Percentiles rank a stretch among this genome's conserved stretches.
phyloP scores from a whole-genome alignment of 2,113 vertebrate genomes.

The Ailuropoda melanoleuca region DNA sequence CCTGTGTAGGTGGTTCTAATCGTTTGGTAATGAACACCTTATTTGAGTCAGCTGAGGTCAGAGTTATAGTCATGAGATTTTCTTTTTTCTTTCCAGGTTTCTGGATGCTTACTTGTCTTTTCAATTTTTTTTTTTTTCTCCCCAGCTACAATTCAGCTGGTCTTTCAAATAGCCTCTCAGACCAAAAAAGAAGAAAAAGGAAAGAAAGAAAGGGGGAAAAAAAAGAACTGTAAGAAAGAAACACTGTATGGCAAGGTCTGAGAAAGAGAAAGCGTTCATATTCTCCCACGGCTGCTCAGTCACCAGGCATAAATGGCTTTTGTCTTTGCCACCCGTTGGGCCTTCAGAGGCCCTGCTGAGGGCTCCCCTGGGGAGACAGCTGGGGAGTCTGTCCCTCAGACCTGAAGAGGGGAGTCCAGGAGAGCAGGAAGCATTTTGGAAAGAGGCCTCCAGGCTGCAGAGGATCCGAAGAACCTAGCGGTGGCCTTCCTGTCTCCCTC shows the following conservation, averaged over 20 bases:
- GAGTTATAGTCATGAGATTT: conserved; percentile 62
- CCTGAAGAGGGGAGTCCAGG: rapidly evolving
- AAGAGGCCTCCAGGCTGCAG: neutral
- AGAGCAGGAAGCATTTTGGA: rapidly evolving
- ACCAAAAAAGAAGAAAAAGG: neutral
- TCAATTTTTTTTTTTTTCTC: neutral
- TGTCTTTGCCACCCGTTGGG: neutral
- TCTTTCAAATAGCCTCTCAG: conserved; percentile 42
- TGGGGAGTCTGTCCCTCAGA: no score
- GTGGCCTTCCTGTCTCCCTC: no score
- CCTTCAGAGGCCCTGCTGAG: neutral
- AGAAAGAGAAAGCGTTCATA: neutral
- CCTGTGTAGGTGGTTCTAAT: conserved; percentile 86
- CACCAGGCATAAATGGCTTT: neutral
- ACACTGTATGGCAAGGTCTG: neutral
- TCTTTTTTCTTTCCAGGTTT: conserved; percentile 52
- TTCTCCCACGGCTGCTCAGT: neutral
- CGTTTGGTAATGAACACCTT: conserved; percentile 85
- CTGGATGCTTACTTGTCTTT: conserved; percentile 40
- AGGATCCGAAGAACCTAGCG: neutral
- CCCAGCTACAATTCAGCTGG: conserved; percentile 39
- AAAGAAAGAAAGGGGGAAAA: no score
- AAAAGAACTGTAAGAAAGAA: neutral
- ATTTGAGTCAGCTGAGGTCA: conserved; percentile 77
- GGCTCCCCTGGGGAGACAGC: neutral